Evolutionary conservation across 2,797 vertebrate genomes (phyloP), one percentile per base, ranked within the genome.

Genomic region (Leptodactylus fallax): DNA sequence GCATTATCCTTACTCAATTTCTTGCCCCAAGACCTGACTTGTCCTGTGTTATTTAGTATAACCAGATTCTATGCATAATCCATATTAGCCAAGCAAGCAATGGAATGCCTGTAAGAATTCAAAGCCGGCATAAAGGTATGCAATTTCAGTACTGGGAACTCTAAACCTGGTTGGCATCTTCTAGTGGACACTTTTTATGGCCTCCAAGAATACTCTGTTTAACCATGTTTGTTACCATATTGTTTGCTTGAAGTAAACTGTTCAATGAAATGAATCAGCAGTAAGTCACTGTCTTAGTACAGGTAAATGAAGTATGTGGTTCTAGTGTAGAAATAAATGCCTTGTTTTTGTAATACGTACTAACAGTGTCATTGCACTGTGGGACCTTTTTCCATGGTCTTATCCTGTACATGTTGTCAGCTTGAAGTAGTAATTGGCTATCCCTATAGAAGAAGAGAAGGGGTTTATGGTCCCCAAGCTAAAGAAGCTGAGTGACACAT

Each of bases 361-460:
- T 81, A 85, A 69, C 65, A 76, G 82, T 71, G 23, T 56, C 53
- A 81, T 45, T 65, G 25, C 45, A 25, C 82, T 74, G 23, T 55
- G 83, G 87, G 58, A 81, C 45, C 74, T 78, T 84, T 53, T n/a
- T 58, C 51, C 25, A 79, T 85, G 25, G 83, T 79, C 80, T 81
- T 83, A 85, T 85, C 56, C 25, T 17, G 58, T 56, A 60, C 56
- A 56, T 45, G 56, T 60, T 85, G 87, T 88, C 82, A 88, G 61
- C 82, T 81, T 80, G 17, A 85, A 81, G 67, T 55, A 76, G 83
- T 85, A 88, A 88, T 88, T 88, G 87, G 87, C 78, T 58, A 88
- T 85, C 83, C 83, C 83, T 56, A 77, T 27, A 88, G 87, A 74
- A 74, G 76, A 88, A 45, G 56, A 81, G 67, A 74, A 81, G 61